Base-by-base conservation (phyloP, 2,113 vertebrate species). In the Ranitomeya variabilis region DNA sequence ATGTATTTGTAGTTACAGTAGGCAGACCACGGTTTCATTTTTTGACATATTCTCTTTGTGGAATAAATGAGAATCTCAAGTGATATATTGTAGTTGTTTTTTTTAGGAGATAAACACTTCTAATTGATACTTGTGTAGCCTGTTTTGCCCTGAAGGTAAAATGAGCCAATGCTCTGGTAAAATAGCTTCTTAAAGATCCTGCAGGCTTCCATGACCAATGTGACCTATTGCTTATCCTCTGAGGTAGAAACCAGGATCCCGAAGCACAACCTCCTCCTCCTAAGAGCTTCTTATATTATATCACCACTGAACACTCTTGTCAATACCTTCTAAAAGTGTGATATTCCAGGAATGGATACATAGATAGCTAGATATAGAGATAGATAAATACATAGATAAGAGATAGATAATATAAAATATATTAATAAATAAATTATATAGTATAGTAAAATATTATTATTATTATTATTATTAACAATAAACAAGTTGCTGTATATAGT, bases 71-170 rank as follows among this genome's bases (percentile, higher is more conserved):
- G 23, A 5, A 6, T 37, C 11, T 73, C 14, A 45, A 51, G 18
- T 76, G 3, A 76, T 51, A 76, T 76, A 51, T 76, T 51, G 15
- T 76, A 76, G 31, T 76, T 45, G 31, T 76, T 14, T 51, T 14
- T 51, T 45, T 76, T 51, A 19, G 18, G 73, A 76, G 37, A 51
- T 76, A 76, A 76, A 76, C 31, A 54, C n/a, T 84, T 54, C 7
- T 84, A 69, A 84, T 84, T 67, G 31, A 71, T 67, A 64, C 64
- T 54, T 84, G 62, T 84, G 82, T 23, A 71, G 64, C 55, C 45
- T 64, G 45, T 14, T 69, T 23, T 52, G 37, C 37, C 82, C 81
- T 83, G 60, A 60, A 83, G 81, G 51, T 45, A 26, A 26, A 7
- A 54, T 59, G 52, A 84, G 21, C 66, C 16, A 0, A 51, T 37